Evolutionary conservation across 2,888 invertebrate species (phyloP), one percentile per base, ranked within the genome.

Genomic region (Hydrotaea diabolus): DNA sequence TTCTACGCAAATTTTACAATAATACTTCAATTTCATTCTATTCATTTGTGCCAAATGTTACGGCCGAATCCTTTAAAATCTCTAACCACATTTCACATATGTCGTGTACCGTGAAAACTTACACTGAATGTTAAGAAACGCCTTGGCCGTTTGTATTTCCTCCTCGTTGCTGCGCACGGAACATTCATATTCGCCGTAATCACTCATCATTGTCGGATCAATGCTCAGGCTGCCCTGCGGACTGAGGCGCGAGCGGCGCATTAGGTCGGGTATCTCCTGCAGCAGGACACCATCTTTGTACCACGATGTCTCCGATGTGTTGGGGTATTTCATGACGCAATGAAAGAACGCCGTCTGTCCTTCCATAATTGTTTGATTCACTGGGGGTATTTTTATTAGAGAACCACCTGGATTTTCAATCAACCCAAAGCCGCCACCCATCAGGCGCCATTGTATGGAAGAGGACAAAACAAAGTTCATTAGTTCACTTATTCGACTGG

Each of bases 91-190:
- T 53, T 53, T 53, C n/a, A 15, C 13, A 46, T 53, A 17, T n/a
- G 8, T 53, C 17, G 17, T 19, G 31, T 7, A 31, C 31, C 2
- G 31, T 31, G 8, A 2, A 23, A n/a, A 94, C 96, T 95, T 92
- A 98, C 98, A 98, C 93, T 98, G 97, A 85, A 98, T 97, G 92
- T 98, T 97, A 87, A 98, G 95, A 93, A 95, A 97, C 82, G 98
- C 98, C 86, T 94, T 94, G 73, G 97, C 97, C 84, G 95, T 95
- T 92, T 98, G 97, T 85, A 94, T 93, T 88, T 95, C 95, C 15
- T 96, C 96, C 85, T 95, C 94, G 89, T 96, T 96, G 86, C 88
- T 91, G 77, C 94, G 94, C 86, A 97, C 97, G 89, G 96, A 95
- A 92, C 98, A 98, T 89, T 95, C 95, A 93, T 97, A 98, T 93